Evolutionary conservation across 2,888 invertebrate species (phyloP).

Genomic region (Notocelia uddmanniana): DNA sequence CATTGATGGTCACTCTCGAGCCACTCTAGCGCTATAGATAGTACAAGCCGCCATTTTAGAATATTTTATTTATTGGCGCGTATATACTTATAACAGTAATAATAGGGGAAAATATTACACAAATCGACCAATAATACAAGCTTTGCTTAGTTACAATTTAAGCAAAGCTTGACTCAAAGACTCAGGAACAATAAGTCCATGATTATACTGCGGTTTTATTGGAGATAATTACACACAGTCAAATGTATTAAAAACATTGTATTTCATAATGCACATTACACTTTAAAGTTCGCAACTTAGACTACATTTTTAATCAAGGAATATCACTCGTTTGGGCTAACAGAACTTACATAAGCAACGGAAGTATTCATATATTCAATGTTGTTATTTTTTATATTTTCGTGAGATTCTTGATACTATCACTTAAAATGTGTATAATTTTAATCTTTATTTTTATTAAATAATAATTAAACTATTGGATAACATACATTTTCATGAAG

Average conservation of each 20-base stretch:
- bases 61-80: too few species aligned
- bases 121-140: too few species aligned
- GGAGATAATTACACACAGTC: background rate
- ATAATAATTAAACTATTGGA: background rate
- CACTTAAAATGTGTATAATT: slow-evolving; percentile 22
- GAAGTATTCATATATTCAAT: background rate
- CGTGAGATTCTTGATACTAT: slow-evolving; percentile 38
- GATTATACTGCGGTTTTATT: background rate
- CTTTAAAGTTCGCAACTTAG: background rate
- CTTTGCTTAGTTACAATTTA: too few species aligned
- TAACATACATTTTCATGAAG: slow-evolving; percentile 7
- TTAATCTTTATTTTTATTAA: background rate
- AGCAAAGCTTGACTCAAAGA: too few species aligned
- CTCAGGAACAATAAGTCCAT: too few species aligned
- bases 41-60: too few species aligned
- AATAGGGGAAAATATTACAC: too few species aligned
- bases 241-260: slow-evolving; percentile 22
- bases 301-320: slow-evolving; percentile 18
- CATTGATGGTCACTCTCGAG: too few species aligned
- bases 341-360: slow-evolving; percentile 16
- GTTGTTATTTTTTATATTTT: background rate
- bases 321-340: slow-evolving; percentile 40
- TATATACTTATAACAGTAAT: too few species aligned
- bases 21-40: too few species aligned
- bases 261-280: slow-evolving; percentile 14